Conservation (phyloP, 2,797 vertebrate genomes). For the Neosilurus mollespiculum region DNA sequence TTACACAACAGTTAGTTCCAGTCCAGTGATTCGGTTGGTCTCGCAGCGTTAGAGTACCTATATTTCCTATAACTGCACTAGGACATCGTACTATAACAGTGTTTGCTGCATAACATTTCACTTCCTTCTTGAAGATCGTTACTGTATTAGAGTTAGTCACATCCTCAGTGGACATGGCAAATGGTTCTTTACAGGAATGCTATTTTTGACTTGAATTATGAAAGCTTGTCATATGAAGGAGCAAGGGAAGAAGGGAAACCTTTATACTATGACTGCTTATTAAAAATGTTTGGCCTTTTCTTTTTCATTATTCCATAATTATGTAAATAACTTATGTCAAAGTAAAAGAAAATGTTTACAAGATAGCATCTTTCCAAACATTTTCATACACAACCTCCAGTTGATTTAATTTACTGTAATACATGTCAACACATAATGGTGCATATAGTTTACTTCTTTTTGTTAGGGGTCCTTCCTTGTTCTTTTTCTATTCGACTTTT, state of each 20-base stretch:
- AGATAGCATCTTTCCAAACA: not conserved
- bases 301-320: too few species aligned
- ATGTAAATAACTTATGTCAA: too few species aligned
- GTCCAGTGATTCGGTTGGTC: not conserved
- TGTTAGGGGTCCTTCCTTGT: not conserved
- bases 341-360: too few species aligned
- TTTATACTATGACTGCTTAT: too few species aligned
- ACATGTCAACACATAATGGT: not conserved
- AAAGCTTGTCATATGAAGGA: not conserved
- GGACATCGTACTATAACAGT: not conserved
- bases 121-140: not conserved
- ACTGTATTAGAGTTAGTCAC: not conserved
- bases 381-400: not conserved
- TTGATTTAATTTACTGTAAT: not conserved
- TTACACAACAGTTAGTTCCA: not conserved
- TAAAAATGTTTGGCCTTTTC: too few species aligned
- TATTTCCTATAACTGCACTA: not conserved
- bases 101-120: not conserved
- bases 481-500: not conserved
- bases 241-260: not conserved
- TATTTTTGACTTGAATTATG: not conserved
- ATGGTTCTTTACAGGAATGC: not conserved
- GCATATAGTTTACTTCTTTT: not conserved
- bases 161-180: not conserved
- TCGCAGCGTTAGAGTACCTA: not conserved